Evolutionary conservation across 2,113 vertebrate genomes (phyloP), one percentile per base, ranked within the genome.

Genomic region (Thamnaconus septentrionalis): DNA sequence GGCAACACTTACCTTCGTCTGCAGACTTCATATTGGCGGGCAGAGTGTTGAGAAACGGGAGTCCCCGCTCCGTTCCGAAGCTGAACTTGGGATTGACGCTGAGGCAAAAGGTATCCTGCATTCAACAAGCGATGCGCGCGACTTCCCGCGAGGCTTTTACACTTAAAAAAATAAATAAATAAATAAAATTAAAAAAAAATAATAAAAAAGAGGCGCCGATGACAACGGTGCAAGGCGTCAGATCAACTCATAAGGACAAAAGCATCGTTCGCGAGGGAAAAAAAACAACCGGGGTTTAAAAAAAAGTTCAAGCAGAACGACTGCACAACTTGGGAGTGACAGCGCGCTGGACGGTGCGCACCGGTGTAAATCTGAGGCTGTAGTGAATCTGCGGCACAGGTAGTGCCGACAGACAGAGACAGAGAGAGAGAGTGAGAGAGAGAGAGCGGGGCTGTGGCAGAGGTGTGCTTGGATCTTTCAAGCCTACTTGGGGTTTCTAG

Each of bases 21-120:
- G 95, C 95, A 61, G 94, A 95, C 90, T 95, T 96, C 95, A 97
- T 96, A 18, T 89, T 90, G 90, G 86, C 75, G 75, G 72, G 53
- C 80, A 83, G 57, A 74, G 86, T 82, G 68, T 69, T 79, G 80
- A 84, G 64, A 75, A 75, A 66, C 75, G 88, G 87, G 79, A 91
- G 85, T 90, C 86, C 89, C 66, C 85, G 86, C 84, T 93, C 86
- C 62, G 82, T 87, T 69, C 84, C 84, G 84, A 91, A 89, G 79
- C 90, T 90, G 81, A 93, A 93, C 88, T 90, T 93, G 90, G 91
- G 78, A 69, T 82, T 76, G 85, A 83, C 82, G 59, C 86, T 76
- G 81, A 77, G 76, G 70, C 78, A 72, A 82, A 81, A 83, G 62
- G 81, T 74, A 76, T 91, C 89, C 90, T 89, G 91, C 91, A 93